These are phyloP conservation scores for Podarcis siculus DNA, from an alignment of 2,797 vertebrate species.

Conservation along the genomic window DNA sequence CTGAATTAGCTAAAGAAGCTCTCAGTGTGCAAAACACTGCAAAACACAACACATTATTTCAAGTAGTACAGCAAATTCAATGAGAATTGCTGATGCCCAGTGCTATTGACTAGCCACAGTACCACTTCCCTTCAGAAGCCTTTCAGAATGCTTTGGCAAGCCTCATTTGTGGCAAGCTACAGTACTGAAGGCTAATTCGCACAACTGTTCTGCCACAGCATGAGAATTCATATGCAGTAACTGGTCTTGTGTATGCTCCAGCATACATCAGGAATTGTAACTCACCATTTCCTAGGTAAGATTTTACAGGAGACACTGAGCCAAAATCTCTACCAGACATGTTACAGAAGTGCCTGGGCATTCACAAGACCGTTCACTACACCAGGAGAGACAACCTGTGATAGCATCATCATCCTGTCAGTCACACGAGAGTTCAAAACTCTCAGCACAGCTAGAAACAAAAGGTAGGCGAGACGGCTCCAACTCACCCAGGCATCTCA, in stretches of 20 bases:
- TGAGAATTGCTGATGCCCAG: background rate
- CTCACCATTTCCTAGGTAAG: background rate
- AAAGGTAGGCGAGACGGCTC: background rate
- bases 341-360: too few relatives aligned
- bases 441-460: background rate
- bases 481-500: background rate
- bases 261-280: background rate
- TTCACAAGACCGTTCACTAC: background rate
- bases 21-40: background rate
- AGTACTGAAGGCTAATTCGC: background rate
- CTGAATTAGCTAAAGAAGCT: background rate
- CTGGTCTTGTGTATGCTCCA: background rate
- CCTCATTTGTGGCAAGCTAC: background rate
- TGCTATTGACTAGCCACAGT: background rate
- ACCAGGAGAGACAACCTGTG: background rate
- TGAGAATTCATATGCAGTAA: background rate
- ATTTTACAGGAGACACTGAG: background rate
- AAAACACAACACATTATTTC: background rate
- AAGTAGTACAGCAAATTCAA: background rate
- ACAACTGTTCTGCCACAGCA: background rate
- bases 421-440: background rate
- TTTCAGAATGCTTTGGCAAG: background rate
- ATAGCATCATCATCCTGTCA: background rate
- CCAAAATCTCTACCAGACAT: background rate
- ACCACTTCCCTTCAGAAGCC: background rate